Percentiles rank a stretch among this genome's conserved stretches.
Evolutionary conservation across 1,140 invertebrate species (phyloP).

Genomic region (Mactra quadrangularis): DNA sequence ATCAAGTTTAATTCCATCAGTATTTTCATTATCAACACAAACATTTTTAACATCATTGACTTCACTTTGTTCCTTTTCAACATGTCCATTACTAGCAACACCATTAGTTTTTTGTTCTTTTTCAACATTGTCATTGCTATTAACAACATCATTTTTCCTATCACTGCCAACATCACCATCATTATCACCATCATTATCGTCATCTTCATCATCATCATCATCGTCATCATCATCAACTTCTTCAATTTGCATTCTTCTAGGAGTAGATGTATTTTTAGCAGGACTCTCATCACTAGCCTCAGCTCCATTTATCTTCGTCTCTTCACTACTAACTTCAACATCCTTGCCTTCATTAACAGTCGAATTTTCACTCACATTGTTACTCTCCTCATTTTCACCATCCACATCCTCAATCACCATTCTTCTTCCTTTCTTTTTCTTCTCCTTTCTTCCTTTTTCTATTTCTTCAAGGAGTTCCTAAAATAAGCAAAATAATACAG

Average conservation of each 20-base stretch:
- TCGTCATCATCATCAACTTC: slow-evolving; percentile 62
- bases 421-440: slow-evolving; percentile 75
- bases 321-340: neutral
- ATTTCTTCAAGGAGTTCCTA: slow-evolving; percentile 71
- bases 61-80: neutral
- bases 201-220: slow-evolving; percentile 58
- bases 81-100: neutral
- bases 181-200: neutral
- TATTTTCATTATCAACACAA: neutral
- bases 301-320: neutral
- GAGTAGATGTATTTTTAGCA: slow-evolving; percentile 4
- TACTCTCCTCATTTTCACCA: neutral
- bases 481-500: neutral
- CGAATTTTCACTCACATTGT: neutral
- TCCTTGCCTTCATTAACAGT: too few relatives aligned
- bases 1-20: neutral
- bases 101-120: neutral
- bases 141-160: neutral
- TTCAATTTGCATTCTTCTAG: slow-evolving; percentile 59
- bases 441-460: slow-evolving; percentile 63
- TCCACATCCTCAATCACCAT: slow-evolving; percentile 81
- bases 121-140: too few relatives aligned
- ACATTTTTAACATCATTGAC: neutral
- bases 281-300: neutral
- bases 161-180: neutral